Evolutionary conservation across 2,888 invertebrate species (phyloP).

Genomic region (Carpatolechia fugitivella): DNA sequence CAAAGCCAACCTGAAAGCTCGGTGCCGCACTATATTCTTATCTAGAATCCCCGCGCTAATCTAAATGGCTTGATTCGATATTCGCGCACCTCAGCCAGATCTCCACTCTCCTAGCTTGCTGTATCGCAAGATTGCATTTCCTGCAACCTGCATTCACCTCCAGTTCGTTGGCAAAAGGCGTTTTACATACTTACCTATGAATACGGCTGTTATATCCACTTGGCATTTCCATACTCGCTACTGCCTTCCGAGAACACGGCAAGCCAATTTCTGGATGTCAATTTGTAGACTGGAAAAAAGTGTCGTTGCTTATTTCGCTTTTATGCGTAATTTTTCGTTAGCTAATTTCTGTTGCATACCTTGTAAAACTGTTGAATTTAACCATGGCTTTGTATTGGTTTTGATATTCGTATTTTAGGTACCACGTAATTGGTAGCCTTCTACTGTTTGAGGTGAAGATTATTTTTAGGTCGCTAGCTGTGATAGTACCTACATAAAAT

Average conservation of each 20-base stretch:
- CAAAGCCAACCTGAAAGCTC: too few relatives aligned
- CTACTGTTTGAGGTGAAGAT: too few relatives aligned
- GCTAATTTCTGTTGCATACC: too few relatives aligned
- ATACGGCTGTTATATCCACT: neutral
- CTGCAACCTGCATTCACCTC: neutral
- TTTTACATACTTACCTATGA: slow-evolving; percentile 4
- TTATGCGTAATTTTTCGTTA: neutral
- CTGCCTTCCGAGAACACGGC: neutral
- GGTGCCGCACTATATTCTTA: neutral
- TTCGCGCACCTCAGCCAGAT: neutral
- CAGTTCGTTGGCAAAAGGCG: neutral
- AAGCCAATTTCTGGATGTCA: slow-evolving; percentile 1
- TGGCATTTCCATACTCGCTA: neutral
- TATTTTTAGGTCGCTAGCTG: too few relatives aligned
- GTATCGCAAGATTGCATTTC: slow-evolving; percentile 8
- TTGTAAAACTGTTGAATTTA: too few relatives aligned
- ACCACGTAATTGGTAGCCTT: too few relatives aligned
- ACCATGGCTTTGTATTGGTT: too few relatives aligned
- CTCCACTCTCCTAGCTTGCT: neutral
- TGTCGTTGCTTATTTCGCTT: neutral
- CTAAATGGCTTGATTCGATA: slow-evolving; percentile 2
- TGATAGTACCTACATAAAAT: too few relatives aligned
- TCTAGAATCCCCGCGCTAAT: slow-evolving; percentile 1
- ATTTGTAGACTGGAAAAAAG: neutral
- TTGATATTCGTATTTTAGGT: too few relatives aligned